Evolutionary conservation across 2,888 invertebrate species (phyloP).

Genomic region (Drosophila peninsularis): DNA sequence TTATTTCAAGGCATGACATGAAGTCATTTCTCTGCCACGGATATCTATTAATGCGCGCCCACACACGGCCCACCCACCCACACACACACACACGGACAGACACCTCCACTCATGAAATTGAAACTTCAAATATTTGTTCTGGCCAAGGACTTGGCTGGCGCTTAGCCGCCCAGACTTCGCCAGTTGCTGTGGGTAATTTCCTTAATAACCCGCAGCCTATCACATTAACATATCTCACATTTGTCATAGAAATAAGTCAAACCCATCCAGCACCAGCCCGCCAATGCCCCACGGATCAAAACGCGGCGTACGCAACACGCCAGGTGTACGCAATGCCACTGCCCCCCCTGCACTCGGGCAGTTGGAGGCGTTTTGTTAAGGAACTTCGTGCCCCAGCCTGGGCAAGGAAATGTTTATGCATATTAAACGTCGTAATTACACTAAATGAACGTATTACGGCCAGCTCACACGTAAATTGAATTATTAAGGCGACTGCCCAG

Average conservation of each 20-base stretch:
- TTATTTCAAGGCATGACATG: constrained; percentile 83
- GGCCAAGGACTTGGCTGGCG: constrained; percentile 46
- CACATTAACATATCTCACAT: constrained; percentile 78
- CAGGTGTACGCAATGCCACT: constrained; percentile 50
- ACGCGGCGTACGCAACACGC: constrained; percentile 52
- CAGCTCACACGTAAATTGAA: constrained; percentile 70
- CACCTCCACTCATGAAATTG: constrained; percentile 63
- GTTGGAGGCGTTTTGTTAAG: constrained; percentile 74
- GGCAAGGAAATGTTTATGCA: constrained; percentile 71
- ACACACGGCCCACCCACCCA: neutral
- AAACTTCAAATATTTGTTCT: constrained; percentile 77
- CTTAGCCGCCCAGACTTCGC: constrained; percentile 30
- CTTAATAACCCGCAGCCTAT: constrained; percentile 78
- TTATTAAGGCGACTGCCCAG: constrained; percentile 66
- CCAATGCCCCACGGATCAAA: constrained; percentile 48
- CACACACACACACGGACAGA: neutral
- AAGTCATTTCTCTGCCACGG: constrained; percentile 76
- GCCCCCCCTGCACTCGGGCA: constrained; percentile 14
- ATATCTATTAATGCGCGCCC: constrained; percentile 60
- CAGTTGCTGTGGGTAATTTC: constrained; percentile 67
- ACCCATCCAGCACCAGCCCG: constrained; percentile 34
- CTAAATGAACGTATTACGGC: constrained; percentile 78
- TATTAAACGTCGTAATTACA: constrained; percentile 67
- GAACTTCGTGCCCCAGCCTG: constrained; percentile 49
- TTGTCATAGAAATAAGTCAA: constrained; percentile 77